Conservation (phyloP, 2,888 invertebrate species). For the Hololepta plana region DNA sequence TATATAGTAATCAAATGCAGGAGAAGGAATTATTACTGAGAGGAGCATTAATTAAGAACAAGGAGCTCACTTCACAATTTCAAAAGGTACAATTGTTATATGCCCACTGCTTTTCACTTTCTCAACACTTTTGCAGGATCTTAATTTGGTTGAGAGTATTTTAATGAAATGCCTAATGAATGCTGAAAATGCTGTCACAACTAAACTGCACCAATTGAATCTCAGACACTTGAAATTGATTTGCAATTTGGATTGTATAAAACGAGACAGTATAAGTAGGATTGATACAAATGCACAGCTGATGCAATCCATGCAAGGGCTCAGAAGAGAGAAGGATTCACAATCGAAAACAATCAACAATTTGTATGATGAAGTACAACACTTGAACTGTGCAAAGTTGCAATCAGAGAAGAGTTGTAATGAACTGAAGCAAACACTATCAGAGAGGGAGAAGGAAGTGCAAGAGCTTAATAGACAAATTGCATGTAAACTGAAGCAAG, state of each 20-base stretch:
- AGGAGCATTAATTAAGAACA: slow-evolving; percentile 11
- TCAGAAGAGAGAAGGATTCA: slow-evolving; percentile 17
- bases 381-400: slow-evolving; percentile 11
- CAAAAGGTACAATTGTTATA: slow-evolving; percentile 10
- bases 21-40: slow-evolving; percentile 16
- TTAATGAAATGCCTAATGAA: slow-evolving; percentile 7
- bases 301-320: slow-evolving; percentile 17
- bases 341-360: slow-evolving; percentile 15
- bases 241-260: slow-evolving; percentile 15
- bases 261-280: slow-evolving; percentile 15
- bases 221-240: slow-evolving; percentile 15
- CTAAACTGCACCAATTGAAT: slow-evolving; percentile 10
- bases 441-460: slow-evolving; percentile 12
- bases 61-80: slow-evolving; percentile 14
- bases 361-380: slow-evolving; percentile 17
- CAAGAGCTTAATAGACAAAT: slow-evolving; percentile 15
- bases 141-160: slow-evolving; percentile 9
- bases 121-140: slow-evolving; percentile 9
- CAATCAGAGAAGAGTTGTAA: slow-evolving; percentile 7
- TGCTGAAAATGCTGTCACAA: slow-evolving; percentile 8
- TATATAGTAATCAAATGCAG: slow-evolving; percentile 12
- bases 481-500: slow-evolving; percentile 12
- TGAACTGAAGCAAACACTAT: slow-evolving; percentile 8
- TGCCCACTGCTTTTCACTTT: slow-evolving; percentile 1
- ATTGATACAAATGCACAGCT: slow-evolving; percentile 13